A percentile compares a stretch with the other conserved stretches of the same genome.
Evolutionary conservation across 2,113 vertebrate genomes (phyloP).

Genomic region (Xenopus laevis): DNA sequence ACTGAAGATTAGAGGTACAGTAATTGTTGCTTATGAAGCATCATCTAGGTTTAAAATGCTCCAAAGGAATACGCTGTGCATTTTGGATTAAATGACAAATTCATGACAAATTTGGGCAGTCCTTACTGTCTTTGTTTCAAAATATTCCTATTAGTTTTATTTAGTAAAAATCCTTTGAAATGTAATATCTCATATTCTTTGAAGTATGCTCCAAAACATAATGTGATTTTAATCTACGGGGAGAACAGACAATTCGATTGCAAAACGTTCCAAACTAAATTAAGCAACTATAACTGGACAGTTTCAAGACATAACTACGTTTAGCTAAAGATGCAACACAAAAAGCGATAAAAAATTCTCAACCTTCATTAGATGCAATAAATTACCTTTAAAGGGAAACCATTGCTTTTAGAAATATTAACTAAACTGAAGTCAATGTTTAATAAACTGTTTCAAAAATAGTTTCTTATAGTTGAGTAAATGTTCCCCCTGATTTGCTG

Average conservation of each 20-base stretch:
- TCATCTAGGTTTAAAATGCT: slow-evolving; percentile 7
- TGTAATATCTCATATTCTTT: slow-evolving; percentile 9
- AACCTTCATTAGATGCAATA: too few relatives aligned
- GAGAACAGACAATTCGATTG: not conserved
- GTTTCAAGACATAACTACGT: too few relatives aligned
- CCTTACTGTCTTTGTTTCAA: not conserved
- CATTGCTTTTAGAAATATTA: too few relatives aligned
- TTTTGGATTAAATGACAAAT: slow-evolving; percentile 4
- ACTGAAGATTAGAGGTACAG: slow-evolving; percentile 19
- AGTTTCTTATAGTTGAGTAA: too few relatives aligned
- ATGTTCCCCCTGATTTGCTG: too few relatives aligned
- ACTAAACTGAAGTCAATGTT: too few relatives aligned
- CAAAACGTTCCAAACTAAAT: not conserved
- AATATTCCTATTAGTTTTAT: not conserved
- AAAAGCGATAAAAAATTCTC: too few relatives aligned
- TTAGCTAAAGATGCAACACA: too few relatives aligned
- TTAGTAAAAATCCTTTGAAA: slow-evolving; percentile 1
- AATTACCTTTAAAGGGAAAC: too few relatives aligned
- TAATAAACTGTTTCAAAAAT: too few relatives aligned
- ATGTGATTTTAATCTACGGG: slow-evolving; percentile 9
- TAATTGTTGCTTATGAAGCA: slow-evolving; percentile 17
- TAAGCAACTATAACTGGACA: not conserved
- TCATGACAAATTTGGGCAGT: slow-evolving; percentile 21
- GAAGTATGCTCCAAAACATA: slow-evolving; percentile 13
- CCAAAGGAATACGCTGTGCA: not conserved